Evolutionary conservation across 2,888 invertebrate genomes (phyloP).

Genomic region (Pollenia labialis): DNA sequence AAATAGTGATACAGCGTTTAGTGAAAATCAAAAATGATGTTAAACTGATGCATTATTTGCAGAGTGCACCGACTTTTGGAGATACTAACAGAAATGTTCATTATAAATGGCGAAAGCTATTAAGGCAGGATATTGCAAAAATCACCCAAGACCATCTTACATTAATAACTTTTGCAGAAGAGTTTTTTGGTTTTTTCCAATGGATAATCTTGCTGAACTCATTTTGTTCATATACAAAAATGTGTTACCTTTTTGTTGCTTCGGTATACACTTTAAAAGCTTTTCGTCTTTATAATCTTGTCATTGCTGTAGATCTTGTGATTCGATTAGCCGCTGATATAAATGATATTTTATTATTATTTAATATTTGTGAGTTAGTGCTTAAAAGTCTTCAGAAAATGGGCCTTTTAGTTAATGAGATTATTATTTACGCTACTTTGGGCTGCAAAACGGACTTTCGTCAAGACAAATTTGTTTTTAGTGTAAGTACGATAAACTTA

Average conservation of each 20-base stretch:
- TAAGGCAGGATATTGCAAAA: conserved; percentile 66
- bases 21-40: conserved; percentile 42
- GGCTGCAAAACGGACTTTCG: not conserved
- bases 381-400: not conserved
- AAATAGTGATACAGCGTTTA: conserved; percentile 30
- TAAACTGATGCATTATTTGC: conserved; percentile 38
- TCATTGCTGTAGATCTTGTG: not conserved
- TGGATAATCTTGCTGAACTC: conserved; percentile 73
- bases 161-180: conserved; percentile 53
- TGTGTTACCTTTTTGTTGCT: conserved; percentile 65
- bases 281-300: not conserved
- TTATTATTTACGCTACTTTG: conserved; percentile 27
- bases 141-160: conserved; percentile 63
- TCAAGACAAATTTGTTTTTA: too few species aligned
- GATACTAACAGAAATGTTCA: not conserved
- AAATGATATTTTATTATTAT: conserved; percentile 68
- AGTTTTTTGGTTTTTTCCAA: conserved; percentile 67
- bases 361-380: conserved; percentile 71
- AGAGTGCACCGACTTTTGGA: not conserved
- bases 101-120: conserved; percentile 68
- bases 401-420: not conserved
- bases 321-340: conserved; percentile 60
- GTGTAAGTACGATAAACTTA: too few species aligned
- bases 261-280: conserved; percentile 61
- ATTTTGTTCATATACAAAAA: conserved; percentile 69